These are phyloP conservation scores for Acanthosepion lycidas DNA, from an alignment of 2,888 invertebrate species.

Conservation along the genomic window DNA sequence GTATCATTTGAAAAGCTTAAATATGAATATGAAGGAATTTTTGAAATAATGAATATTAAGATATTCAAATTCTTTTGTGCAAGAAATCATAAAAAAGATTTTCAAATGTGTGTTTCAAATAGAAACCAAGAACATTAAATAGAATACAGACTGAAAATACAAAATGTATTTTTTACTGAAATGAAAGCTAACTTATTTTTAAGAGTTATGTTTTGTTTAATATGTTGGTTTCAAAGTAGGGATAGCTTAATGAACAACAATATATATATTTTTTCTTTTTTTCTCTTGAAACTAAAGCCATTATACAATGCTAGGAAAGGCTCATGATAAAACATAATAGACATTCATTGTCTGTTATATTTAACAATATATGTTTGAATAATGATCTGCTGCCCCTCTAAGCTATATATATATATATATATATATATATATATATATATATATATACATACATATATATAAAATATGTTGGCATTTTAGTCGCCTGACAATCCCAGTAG, in stretches of 20 bases:
- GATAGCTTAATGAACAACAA: no score
- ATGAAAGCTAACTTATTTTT: background rate
- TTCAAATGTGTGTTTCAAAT: background rate
- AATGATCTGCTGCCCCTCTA: background rate
- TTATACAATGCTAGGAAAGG: no score
- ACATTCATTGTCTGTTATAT: no score
- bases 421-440: no score
- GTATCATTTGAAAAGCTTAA: background rate
- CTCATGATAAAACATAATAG: no score
- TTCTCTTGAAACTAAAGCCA: no score
- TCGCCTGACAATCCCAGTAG: no score
- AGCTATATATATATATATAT: no score
- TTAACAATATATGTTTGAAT: no score
- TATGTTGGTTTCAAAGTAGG: background rate
- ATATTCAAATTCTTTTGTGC: background rate
- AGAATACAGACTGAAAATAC: background rate
- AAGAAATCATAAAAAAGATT: background rate
- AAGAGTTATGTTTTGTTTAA: background rate
- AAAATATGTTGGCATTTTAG: no score
- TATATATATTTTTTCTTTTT: no score
- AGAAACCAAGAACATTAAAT: slow-evolving; percentile 4
- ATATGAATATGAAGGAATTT: background rate
- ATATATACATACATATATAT: no score
- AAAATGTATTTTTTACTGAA: background rate
- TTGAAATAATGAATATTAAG: background rate